Evolutionary conservation across 2,888 invertebrate genomes (phyloP).

Genomic region (Ophioninae sp.): DNA sequence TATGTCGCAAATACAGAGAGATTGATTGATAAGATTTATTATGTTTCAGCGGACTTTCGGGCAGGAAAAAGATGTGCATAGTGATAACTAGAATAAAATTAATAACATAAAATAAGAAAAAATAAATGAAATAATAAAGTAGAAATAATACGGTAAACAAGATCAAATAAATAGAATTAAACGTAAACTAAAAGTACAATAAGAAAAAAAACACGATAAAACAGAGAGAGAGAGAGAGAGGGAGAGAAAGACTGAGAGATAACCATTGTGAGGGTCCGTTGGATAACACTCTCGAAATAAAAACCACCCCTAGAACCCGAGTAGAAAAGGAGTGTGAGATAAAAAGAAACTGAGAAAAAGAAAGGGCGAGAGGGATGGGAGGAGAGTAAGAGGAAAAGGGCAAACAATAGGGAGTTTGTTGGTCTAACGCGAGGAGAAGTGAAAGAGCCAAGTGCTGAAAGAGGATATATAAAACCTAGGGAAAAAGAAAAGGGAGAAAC

Average conservation of each 20-base stretch:
- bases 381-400: background rate
- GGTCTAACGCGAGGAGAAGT: conserved; percentile 20
- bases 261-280: background rate
- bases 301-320: conserved; percentile 9
- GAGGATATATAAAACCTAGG: conserved; percentile 15
- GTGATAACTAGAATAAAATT: too few relatives aligned
- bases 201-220: too few relatives aligned
- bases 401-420: conserved; percentile 49
- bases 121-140: too few relatives aligned
- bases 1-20: too few relatives aligned
- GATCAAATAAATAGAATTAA: too few relatives aligned
- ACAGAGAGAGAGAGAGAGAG: background rate
- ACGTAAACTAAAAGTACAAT: too few relatives aligned
- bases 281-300: conserved; percentile 5
- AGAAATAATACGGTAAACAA: too few relatives aligned
- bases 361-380: conserved; percentile 9
- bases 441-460: conserved; percentile 38
- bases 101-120: too few relatives aligned
- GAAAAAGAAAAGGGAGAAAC: conserved; percentile 14
- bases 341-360: conserved; percentile 13
- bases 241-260: background rate
- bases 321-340: conserved; percentile 2
- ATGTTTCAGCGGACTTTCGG: too few relatives aligned
- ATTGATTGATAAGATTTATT: too few relatives aligned
- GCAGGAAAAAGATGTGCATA: too few relatives aligned